Evolutionary conservation across 2,888 invertebrate species (phyloP), one percentile per base, ranked within the genome.

Genomic region (Achlya flavicornis): DNA sequence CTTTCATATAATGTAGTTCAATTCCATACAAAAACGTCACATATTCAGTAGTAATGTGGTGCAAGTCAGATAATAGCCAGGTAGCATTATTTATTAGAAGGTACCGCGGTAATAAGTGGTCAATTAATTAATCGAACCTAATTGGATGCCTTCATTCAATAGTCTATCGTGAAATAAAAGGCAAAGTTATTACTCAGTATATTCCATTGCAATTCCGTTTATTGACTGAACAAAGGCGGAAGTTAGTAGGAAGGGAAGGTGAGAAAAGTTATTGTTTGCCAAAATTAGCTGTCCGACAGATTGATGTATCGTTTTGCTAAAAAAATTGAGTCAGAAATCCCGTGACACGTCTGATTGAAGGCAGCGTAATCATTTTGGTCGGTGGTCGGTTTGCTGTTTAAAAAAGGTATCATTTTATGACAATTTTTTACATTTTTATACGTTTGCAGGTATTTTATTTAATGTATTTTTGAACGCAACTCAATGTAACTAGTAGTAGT

Each of bases 211-310:
- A 4, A 14, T 48, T 48, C 53, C 53, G 53, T 53, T 53, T 19
- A 53, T 53, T 53, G 53, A 16, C 53, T 53, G 53, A 65, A 63
- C 67, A 71, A 72, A 75, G 78, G 79, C 76, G 75, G 75, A 71
- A 70, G 65, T 67, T n/a, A 67, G 70, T 75, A 10, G 77, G 70
- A 73, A 75, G 73, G 75, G 76, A 84, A 84, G 82, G 85, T 83
- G 80, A 70, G 78, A 81, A 73, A 85, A 86, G 82, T 89, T 89
- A 87, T 88, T 89, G 87, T 89, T 87, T 85, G 87, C 79, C 79
- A 75, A 86, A 89, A 89, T 90, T 88, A 89, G 84, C 84, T 89
- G 89, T 89, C 89, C 59, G 67, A 70, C 66, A 74, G 85, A 86
- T 88, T 89, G 89, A 90, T 89, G 85, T 86, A 90, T 88, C 78